Evolutionary conservation across 2,888 invertebrate genomes (phyloP).

Genomic region (Habrosyne pyritoides): DNA sequence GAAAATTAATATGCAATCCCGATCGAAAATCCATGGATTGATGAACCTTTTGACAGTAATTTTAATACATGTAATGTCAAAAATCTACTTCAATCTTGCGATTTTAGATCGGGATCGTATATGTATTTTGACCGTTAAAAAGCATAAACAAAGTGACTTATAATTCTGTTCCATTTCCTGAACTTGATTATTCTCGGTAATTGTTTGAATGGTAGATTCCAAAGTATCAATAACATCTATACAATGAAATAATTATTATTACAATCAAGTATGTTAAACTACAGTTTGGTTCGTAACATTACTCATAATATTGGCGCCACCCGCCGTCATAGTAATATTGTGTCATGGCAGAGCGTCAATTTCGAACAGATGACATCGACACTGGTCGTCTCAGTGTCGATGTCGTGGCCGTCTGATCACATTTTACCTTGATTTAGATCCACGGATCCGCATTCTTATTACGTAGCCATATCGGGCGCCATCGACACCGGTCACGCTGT

Average conservation of each 20-base stretch:
- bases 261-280: background rate
- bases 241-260: background rate
- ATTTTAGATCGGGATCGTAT: no score
- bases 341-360: conserved; percentile 16
- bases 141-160: no score
- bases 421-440: conserved; percentile 77
- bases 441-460: conserved; percentile 80
- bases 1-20: no score
- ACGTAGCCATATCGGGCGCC: conserved; percentile 70
- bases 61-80: no score
- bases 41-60: no score
- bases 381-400: conserved; percentile 38
- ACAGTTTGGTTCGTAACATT: background rate
- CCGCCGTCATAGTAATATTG: conserved; percentile 9
- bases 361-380: conserved; percentile 37
- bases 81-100: no score
- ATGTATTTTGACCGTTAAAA: no score
- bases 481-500: conserved; percentile 49
- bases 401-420: conserved; percentile 56
- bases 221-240: no score
- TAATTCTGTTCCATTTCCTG: no score
- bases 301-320: conserved; percentile 1
- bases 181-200: no score
- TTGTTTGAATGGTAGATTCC: no score
- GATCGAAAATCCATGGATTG: no score